Evolutionary conservation across 2,797 vertebrate species (phyloP), one percentile per base, ranked within the genome.

Genomic region (Halcyon chelicuti): DNA sequence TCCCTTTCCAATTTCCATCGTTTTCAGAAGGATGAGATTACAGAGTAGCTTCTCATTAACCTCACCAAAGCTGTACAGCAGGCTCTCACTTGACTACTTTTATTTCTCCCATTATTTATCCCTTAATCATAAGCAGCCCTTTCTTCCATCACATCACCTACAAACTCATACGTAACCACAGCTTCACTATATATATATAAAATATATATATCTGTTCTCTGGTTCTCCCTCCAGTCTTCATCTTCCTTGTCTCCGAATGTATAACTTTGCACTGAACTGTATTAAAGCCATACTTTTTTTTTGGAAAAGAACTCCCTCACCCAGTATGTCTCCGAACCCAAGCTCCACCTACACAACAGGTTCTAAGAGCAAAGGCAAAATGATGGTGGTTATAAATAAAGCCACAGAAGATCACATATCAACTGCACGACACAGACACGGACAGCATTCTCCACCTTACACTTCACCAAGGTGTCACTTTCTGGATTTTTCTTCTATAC

Each of bases 11-110:
- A 29, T 51, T 58, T 73, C 21, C 42, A 8, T 76, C 22, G 66
- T 73, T 91, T 82, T 90, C 61, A 66, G 46, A 82, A 75, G 58
- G 55, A 35, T 83, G 60, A 63, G 73, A 83, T 76, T 58, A 89
- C 85, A 39, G n/a, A 85, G 87, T 91, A 73, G 11, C 87, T 94
- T 89, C 71, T 42, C 62, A 70, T 87, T 91, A 94, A 57, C 52
- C 55, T 79, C 60, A 60, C 4, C 19, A 19, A 10, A 90, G 42
- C 22, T 73, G n/a, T 73, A 51, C 21, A 58, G 7, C 8, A 77
- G 39, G 23, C 23, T 90, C 14, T 88, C n/a, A 85, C 23, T 19
- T 79, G 35, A 77, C 22, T 74, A 42, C 31, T 79, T 70, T 84
- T 82, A 82, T 74, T 93, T 83, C 86, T 63, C 9, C 52, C 7